Conservation (phyloP, 35 echinoderm and acorn worm genomes). For the Ptychodera flava region DNA sequence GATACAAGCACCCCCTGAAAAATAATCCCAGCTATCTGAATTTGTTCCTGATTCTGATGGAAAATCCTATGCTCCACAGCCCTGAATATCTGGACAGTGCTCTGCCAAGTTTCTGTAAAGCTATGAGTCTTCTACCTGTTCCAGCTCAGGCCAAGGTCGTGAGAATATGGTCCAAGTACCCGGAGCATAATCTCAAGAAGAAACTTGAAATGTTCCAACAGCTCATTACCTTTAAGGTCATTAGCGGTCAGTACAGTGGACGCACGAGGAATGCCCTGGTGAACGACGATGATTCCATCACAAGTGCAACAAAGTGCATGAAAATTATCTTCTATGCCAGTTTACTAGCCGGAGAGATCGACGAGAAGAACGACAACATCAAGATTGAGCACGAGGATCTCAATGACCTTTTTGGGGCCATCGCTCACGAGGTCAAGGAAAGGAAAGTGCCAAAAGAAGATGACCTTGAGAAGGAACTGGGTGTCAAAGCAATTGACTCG, state of each 20-base stretch:
- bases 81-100: constrained; percentile 71
- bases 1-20: constrained; percentile 47
- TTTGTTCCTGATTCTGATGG: constrained; percentile 80
- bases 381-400: constrained; percentile 42
- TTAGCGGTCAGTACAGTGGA: constrained; percentile 43
- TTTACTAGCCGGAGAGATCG: constrained; percentile 63
- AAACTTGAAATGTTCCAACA: constrained; percentile 91
- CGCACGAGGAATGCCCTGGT: constrained; percentile 11
- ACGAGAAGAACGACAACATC: neutral
- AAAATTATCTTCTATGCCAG: constrained; percentile 83
- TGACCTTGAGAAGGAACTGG: constrained; percentile 55
- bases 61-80: constrained; percentile 85
- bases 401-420: constrained; percentile 52
- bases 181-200: constrained; percentile 43
- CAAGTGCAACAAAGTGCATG: constrained; percentile 85
- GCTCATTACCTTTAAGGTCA: constrained; percentile 85
- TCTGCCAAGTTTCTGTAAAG: constrained; percentile 78
- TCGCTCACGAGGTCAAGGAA: constrained; percentile 52
- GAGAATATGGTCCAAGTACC: constrained; percentile 52
- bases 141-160: constrained; percentile 58
- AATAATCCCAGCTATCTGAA: constrained; percentile 56
- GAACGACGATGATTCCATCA: constrained; percentile 63
- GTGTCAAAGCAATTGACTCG: constrained; percentile 46
- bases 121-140: constrained; percentile 59
- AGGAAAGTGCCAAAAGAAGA: constrained; percentile 53